Percentiles rank a stretch among this genome's conserved stretches.
These are phyloP conservation scores for Eristalis intricaria DNA, from an alignment of 2,888 invertebrate species.

Conservation along the genomic window DNA sequence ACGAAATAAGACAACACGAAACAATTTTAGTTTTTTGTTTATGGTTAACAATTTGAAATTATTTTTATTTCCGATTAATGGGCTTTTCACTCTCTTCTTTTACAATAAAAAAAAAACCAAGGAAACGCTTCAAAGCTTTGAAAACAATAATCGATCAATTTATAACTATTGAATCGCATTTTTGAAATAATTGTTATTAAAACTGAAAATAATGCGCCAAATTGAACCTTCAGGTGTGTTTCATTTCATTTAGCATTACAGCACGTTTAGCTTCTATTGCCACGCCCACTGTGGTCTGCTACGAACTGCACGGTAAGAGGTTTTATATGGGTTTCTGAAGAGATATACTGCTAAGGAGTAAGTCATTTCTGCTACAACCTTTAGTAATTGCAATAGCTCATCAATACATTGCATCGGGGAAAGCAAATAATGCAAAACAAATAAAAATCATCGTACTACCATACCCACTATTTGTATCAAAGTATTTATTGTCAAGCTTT, in stretches of 20 bases:
- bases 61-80: conserved; percentile 25
- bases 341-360: too few species aligned
- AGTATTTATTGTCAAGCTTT: too few species aligned
- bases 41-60: conserved; percentile 36
- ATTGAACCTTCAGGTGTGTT: conserved; percentile 9
- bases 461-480: too few species aligned
- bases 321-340: too few species aligned
- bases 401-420: too few species aligned
- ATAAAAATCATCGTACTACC: too few species aligned
- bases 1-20: conserved; percentile 55
- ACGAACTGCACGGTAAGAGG: too few species aligned
- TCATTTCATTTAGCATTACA: not conserved
- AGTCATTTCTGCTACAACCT: too few species aligned
- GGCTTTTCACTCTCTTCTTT: conserved; percentile 11
- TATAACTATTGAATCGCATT: conserved; percentile 58
- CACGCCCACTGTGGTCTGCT: too few species aligned
- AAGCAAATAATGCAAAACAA: too few species aligned
- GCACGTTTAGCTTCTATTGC: too few species aligned
- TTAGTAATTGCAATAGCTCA: too few species aligned
- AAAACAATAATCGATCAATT: conserved; percentile 32
- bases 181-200: conserved; percentile 58
- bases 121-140: conserved; percentile 40
- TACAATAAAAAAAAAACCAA: conserved; percentile 12
- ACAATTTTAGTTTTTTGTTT: conserved; percentile 11
- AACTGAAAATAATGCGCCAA: conserved; percentile 56